Conservation (phyloP, 1,140 invertebrate genomes). For the Platyscapa corneri region DNA sequence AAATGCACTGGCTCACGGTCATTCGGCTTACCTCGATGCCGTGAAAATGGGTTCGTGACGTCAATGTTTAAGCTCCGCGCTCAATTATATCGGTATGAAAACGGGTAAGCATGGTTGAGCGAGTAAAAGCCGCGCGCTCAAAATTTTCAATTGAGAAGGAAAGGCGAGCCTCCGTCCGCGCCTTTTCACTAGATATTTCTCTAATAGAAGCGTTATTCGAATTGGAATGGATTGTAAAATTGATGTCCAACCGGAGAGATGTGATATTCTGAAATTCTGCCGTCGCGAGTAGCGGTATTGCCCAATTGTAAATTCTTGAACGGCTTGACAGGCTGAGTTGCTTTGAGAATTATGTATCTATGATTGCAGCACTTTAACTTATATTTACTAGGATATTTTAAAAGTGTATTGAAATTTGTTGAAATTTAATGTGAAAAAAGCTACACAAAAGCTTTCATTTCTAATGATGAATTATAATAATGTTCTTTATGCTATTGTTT, state of each 20-base stretch:
- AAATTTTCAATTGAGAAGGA: constrained; percentile 22
- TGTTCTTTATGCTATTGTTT: neutral
- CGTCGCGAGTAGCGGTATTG: neutral
- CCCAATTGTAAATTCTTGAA: neutral
- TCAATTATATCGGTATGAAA: neutral
- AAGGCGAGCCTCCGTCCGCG: neutral
- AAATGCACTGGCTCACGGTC: neutral
- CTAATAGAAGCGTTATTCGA: neutral
- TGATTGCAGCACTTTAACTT: neutral
- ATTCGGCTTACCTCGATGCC: neutral
- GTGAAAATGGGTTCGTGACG: neutral
- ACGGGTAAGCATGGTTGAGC: neutral
- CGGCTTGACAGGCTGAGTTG: neutral
- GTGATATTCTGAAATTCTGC: neutral
- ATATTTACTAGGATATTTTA: neutral
- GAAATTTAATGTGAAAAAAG: neutral
- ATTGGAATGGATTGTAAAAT: neutral
- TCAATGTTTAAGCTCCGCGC: neutral
- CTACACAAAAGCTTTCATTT: neutral
- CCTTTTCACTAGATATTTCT: neutral
- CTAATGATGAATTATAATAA: neutral
- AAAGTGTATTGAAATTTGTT: neutral
- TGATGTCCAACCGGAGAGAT: neutral
- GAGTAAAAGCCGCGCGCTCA: neutral
- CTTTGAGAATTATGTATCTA: neutral